Conservation (phyloP, 2,888 invertebrate genomes). For the Dyspetes luteomarginatus region DNA sequence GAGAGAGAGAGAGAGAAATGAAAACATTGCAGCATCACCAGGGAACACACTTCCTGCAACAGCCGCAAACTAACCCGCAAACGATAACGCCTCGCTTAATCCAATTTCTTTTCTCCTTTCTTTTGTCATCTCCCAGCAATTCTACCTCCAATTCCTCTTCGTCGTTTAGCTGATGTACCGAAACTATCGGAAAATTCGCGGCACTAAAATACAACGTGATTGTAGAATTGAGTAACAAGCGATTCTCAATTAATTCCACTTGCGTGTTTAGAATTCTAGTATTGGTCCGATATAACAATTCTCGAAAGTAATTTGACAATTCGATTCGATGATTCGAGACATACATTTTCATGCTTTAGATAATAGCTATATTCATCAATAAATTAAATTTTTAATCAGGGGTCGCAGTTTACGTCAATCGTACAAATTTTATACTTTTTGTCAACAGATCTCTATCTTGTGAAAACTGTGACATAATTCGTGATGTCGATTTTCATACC, state of each 20-base stretch:
- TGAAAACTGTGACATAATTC: too few relatives aligned
- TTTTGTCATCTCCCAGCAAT: constrained; percentile 19
- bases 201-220: background rate
- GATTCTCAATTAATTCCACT: background rate
- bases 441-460: too few relatives aligned
- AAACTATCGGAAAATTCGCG: constrained; percentile 42
- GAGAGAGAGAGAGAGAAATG: constrained; percentile 14
- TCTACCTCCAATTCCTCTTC: too few relatives aligned
- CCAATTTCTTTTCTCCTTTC: constrained; percentile 42
- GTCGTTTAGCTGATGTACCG: constrained; percentile 4
- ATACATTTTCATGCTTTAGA: too few relatives aligned
- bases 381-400: too few relatives aligned
- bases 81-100: constrained; percentile 65
- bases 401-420: too few relatives aligned
- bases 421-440: too few relatives aligned
- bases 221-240: background rate
- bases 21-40: constrained; percentile 43
- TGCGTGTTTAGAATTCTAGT: background rate
- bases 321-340: too few relatives aligned
- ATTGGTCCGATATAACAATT: too few relatives aligned
- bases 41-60: constrained; percentile 54
- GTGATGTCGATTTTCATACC: too few relatives aligned
- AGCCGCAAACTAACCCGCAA: constrained; percentile 45
- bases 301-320: too few relatives aligned
- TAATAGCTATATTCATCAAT: too few relatives aligned